Conservation (phyloP, 2,797 vertebrate genomes). For the Urocyon cinereoargenteus region DNA sequence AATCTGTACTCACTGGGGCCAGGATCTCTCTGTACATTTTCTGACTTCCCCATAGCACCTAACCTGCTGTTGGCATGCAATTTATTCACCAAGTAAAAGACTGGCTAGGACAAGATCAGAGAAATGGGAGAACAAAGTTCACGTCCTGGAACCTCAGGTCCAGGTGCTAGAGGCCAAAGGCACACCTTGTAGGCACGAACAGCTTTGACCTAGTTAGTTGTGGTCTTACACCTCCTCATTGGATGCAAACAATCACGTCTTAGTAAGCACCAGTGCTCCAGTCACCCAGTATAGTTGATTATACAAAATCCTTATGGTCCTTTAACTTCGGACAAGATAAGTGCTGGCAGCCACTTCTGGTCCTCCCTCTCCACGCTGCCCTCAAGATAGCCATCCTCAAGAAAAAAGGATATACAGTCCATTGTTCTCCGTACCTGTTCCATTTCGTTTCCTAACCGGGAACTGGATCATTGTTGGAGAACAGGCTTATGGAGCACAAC, state of each 20-base stretch:
- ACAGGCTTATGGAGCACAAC: not conserved
- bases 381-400: not conserved
- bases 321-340: not conserved
- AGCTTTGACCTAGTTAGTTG: not conserved
- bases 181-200: accelerated
- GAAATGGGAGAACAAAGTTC: not conserved
- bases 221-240: not conserved
- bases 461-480: not conserved
- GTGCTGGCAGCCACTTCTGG: not conserved
- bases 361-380: not conserved
- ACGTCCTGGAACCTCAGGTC: not conserved
- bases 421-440: not conserved
- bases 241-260: not conserved
- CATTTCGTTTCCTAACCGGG: not conserved
- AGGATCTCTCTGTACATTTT: not conserved
- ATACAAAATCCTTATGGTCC: not conserved
- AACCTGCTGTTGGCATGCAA: accelerated
- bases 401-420: not conserved
- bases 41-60: not conserved
- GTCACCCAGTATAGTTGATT: not conserved
- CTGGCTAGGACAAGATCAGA: not conserved
- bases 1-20: not conserved
- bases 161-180: not conserved
- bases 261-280: not conserved
- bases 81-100: not conserved